Evolutionary conservation across 2,888 invertebrate genomes (phyloP), one percentile per base, ranked within the genome.

Genomic region (Tetrapedia diversipes): DNA sequence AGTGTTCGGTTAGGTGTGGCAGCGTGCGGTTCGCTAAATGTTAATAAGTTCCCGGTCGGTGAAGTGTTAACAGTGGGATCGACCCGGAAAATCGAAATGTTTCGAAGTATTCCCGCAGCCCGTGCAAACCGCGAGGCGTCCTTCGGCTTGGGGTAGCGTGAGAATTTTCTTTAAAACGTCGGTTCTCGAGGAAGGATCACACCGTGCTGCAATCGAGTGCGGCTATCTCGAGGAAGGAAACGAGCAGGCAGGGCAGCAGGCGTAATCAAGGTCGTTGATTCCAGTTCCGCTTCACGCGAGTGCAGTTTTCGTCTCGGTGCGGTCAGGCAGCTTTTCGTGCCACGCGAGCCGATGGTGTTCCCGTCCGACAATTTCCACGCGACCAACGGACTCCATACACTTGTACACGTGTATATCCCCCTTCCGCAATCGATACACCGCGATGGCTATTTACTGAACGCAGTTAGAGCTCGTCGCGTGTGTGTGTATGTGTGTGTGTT

Each of bases 241-340:
- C 7, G n/a, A n/a, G 24, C 24, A 32, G 16, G 49, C 1, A 14
- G 8, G 24, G 8, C 7, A 37, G 22, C 24, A 47, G 75, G 41
- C 45, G 51, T 24, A 59, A 75, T 60, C 77, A 76, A 75, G 77
- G 77, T 75, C 67, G 77, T 76, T 60, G 75, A 75, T 60, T 65
- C 66, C 29, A 47, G 24, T n/a, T 32, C 54, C n/a, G n/a, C 29
- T 51, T 60, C 63, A 49, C 74, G 74, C 73, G 74, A 74, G 53
- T 24, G 69, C 22, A n/a, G n/a, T n/a, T n/a, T 51, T 53, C 54
- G 37, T 68, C 49, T 47, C 29, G 45, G 43, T 37, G 77, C 53
- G 56, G n/a, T n/a, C 59, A 47, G 41, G 4, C 19, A 56, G 53
- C 49, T 63, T 59, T 60, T 60, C 47, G n/a, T 53, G 39, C 41